Conservation (phyloP, 2,888 invertebrate genomes). For the Drosophila pseudotakahashii region DNA sequence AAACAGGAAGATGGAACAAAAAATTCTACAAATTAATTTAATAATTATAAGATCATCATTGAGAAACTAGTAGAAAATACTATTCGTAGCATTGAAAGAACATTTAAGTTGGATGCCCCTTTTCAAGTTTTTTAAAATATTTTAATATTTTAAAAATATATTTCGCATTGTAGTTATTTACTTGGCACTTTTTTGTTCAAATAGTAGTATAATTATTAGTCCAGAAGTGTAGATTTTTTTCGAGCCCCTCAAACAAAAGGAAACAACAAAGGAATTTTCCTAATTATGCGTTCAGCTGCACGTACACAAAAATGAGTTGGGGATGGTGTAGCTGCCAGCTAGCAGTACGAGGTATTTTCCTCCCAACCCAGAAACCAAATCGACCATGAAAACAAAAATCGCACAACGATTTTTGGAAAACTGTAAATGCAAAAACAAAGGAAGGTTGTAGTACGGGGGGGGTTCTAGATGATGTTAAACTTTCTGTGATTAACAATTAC, state of each 20-base stretch:
- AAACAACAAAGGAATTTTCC: constrained; percentile 57
- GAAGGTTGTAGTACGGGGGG: constrained; percentile 4
- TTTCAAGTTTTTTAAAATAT: too few species aligned
- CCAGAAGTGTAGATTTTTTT: neutral
- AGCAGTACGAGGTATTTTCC: constrained; percentile 13
- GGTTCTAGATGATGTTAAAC: constrained; percentile 25
- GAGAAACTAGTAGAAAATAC: too few species aligned
- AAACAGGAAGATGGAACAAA: too few species aligned
- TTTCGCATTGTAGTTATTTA: too few species aligned
- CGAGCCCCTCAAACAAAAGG: constrained; percentile 6
- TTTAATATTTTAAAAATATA: too few species aligned
- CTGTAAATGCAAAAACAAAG: constrained; percentile 43
- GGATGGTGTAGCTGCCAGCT: neutral
- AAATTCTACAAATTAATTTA: too few species aligned
- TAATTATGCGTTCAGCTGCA: constrained; percentile 75
- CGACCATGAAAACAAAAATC: constrained; percentile 64
- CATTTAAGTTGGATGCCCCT: too few species aligned
- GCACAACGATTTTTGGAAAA: constrained; percentile 32
- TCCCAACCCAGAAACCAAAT: constrained; percentile 40
- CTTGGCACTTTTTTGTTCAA: too few species aligned
- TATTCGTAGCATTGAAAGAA: too few species aligned
- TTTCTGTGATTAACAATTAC: constrained; percentile 76
- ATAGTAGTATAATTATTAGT: neutral
- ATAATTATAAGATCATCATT: too few species aligned
- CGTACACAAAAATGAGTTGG: constrained; percentile 48